These are phyloP conservation scores for Dynastes hyllus DNA, from an alignment of 2,888 invertebrate genomes.

Conservation along the genomic window DNA sequence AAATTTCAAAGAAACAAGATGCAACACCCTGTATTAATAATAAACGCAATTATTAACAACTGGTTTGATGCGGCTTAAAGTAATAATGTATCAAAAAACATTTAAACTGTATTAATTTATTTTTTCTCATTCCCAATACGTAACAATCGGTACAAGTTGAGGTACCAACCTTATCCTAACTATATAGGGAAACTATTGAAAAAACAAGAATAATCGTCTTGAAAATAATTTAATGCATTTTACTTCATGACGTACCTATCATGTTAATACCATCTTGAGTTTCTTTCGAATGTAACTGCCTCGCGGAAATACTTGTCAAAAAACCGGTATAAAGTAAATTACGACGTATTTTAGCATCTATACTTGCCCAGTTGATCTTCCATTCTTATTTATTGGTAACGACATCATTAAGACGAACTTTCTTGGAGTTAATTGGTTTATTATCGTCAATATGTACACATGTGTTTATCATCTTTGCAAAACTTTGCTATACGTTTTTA, in stretches of 20 bases:
- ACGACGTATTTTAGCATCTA: background rate
- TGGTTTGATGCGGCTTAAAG: too few relatives aligned
- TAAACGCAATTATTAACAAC: too few relatives aligned
- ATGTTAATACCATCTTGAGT: background rate
- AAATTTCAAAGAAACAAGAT: too few relatives aligned
- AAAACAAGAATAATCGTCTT: conserved; percentile 4
- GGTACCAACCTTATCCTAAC: too few relatives aligned
- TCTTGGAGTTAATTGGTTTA: conserved; percentile 36
- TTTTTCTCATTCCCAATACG: too few relatives aligned
- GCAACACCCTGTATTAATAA: too few relatives aligned
- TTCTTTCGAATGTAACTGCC: conserved; percentile 2
- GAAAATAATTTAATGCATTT: conserved; percentile 8
- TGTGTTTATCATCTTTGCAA: conserved; percentile 20
- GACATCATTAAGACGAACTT: conserved; percentile 25
- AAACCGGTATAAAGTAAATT: conserved; percentile 22
- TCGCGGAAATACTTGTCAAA: background rate
- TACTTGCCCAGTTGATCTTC: background rate
- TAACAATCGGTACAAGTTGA: too few relatives aligned
- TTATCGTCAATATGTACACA: conserved; percentile 21
- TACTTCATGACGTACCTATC: background rate
- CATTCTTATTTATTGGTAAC: conserved; percentile 17
- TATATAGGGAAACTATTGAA: background rate
- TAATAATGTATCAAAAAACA: too few relatives aligned
- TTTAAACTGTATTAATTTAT: too few relatives aligned
- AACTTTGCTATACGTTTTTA: conserved; percentile 2